These are phyloP conservation scores for Hecatera dysodea DNA, from an alignment of 2,888 invertebrate species.

Conservation along the genomic window DNA sequence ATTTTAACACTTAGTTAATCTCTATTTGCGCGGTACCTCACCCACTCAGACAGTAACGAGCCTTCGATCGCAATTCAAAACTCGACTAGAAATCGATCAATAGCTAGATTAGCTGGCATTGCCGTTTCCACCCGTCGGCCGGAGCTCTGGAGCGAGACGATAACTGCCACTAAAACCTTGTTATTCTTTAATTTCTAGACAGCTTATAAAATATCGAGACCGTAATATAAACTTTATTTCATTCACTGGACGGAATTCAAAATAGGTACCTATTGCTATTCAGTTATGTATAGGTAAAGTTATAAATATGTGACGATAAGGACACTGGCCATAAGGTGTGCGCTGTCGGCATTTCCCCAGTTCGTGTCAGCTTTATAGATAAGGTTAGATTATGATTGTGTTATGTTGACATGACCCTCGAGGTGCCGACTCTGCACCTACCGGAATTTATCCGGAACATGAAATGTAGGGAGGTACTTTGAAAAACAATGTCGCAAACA, in stretches of 20 bases:
- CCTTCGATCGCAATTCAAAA: constrained; percentile 36
- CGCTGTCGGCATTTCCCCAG: constrained; percentile 54
- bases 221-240: constrained; percentile 1
- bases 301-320: constrained; percentile 64
- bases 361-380: constrained; percentile 63
- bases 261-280: constrained; percentile 28
- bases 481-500: constrained; percentile 58
- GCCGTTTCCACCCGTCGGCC: constrained; percentile 1
- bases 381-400: constrained; percentile 67
- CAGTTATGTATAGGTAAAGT: constrained; percentile 45
- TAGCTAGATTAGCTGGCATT: constrained; percentile 32
- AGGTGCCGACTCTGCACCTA: constrained; percentile 54
- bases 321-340: constrained; percentile 45
- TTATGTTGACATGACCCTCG: constrained; percentile 65
- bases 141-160: constrained; percentile 24
- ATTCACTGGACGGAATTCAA: constrained; percentile 19
- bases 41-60: constrained; percentile 18
- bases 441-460: constrained; percentile 46
- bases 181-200: constrained; percentile 44
- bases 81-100: constrained; percentile 29
- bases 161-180: constrained; percentile 26
- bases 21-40: constrained; percentile 14
- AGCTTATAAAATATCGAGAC: constrained; percentile 18
- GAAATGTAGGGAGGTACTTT: constrained; percentile 40
- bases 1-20: constrained; percentile 18